Conservation (phyloP, 2,113 vertebrate species). For the Psammodynastes pulverulentus region DNA sequence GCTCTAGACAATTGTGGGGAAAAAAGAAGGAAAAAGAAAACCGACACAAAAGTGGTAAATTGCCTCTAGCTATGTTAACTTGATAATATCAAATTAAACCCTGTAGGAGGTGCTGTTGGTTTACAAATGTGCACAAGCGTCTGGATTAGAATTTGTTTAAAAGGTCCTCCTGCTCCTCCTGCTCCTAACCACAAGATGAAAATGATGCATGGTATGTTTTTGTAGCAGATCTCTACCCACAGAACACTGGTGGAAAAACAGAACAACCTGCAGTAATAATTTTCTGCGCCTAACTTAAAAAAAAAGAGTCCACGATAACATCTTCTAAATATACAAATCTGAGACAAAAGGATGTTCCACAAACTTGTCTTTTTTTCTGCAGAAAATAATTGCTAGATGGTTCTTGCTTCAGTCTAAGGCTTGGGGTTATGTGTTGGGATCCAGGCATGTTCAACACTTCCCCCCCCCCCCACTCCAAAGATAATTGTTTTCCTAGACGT, state of each 20-base stretch:
- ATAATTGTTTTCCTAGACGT: not conserved
- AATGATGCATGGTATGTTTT: not conserved
- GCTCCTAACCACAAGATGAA: not conserved
- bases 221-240: not conserved
- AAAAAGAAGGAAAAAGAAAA: not conserved
- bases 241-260: not conserved
- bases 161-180: fast-evolving
- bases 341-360: not conserved
- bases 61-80: conserved; percentile 1
- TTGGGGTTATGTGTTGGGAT: not conserved
- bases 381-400: not conserved
- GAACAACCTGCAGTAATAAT: not conserved
- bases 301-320: not conserved
- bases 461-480: not conserved
- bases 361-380: not conserved
- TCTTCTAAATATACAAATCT: not conserved
- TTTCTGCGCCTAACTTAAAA: not conserved
- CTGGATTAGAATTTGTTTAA: not conserved
- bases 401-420: not conserved
- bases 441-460: not conserved
- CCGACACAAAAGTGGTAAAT: no score
- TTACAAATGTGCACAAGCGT: conserved; percentile 51
- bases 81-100: conserved; percentile 48
- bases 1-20: not conserved
- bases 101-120: conserved; percentile 76